A percentile compares a stretch with the other conserved stretches of the same genome.
phyloP scores from a whole-genome alignment of 2,888 invertebrate species.

The Netelia fuscicornis region DNA sequence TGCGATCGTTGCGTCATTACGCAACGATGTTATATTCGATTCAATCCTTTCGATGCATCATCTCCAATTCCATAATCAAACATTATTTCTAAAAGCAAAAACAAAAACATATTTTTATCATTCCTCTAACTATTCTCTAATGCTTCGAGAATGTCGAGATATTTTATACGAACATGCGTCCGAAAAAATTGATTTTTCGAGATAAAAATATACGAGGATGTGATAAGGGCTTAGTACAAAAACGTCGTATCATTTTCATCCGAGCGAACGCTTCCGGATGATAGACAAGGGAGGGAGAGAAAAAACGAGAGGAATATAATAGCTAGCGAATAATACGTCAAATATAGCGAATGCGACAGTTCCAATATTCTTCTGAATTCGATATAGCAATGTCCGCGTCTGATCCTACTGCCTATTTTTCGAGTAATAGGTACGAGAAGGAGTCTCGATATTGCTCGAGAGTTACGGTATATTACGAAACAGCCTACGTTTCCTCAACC shows the following conservation, averaged over 20 bases:
- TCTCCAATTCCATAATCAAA: background rate
- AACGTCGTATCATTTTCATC: too few relatives aligned
- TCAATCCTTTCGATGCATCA: background rate
- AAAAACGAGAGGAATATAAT: conserved; percentile 68
- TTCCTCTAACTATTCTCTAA: background rate
- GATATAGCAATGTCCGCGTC: background rate
- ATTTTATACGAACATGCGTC: background rate
- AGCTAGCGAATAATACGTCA: conserved; percentile 78
- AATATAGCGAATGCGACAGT: conserved; percentile 76
- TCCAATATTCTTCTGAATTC: conserved; percentile 69
- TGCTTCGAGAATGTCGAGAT: background rate
- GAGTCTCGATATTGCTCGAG: background rate
- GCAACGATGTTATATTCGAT: background rate
- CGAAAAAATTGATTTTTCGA: conserved; percentile 7
- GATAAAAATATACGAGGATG: too few relatives aligned
- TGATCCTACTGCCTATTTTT: conserved; percentile 15
- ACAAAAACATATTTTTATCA: too few relatives aligned
- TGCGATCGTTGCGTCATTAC: background rate
- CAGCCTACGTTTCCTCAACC: conserved; percentile 2
- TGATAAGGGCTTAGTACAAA: too few relatives aligned
- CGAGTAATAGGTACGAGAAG: conserved; percentile 27
- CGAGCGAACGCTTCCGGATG: conserved; percentile 5
- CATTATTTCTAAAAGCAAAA: background rate
- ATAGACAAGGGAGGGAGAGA: background rate
- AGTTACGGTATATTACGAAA: background rate